These are phyloP conservation scores for Penaeus japonicus DNA, from an alignment of 1,140 invertebrate species.

Conservation along the genomic window DNA sequence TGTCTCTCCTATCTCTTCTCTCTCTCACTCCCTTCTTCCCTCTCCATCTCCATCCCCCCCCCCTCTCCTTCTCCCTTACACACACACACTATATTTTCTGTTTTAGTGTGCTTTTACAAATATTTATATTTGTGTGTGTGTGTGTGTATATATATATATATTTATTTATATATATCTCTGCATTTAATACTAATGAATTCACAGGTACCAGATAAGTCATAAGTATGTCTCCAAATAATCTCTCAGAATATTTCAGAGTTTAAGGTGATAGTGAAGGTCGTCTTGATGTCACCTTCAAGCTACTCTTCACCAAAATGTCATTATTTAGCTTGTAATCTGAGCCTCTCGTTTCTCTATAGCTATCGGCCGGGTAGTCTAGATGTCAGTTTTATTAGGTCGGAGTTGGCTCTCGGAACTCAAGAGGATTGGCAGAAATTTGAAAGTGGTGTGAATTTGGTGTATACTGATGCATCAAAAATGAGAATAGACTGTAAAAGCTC, in stretches of 20 bases:
- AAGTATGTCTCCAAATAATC: conserved; percentile 25
- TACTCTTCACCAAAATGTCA: neutral
- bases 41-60: no score
- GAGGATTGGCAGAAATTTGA: conserved; percentile 57
- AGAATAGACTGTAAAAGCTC: conserved; percentile 56
- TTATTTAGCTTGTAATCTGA: conserved; percentile 23
- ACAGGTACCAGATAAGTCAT: neutral
- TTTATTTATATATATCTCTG: no score
- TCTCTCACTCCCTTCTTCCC: no score
- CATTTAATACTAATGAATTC: no score
- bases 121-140: no score
- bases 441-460: conserved; percentile 36
- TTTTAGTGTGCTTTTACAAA: no score
- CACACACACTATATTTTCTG: no score
- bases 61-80: no score
- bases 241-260: conserved; percentile 29
- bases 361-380: conserved; percentile 58
- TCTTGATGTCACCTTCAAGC: neutral
- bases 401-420: conserved; percentile 52
- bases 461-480: conserved; percentile 42
- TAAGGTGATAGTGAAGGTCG: conserved; percentile 6
- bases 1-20: no score
- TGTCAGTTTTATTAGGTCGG: conserved; percentile 54
- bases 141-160: no score
- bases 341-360: conserved; percentile 53